Evolutionary conservation across 2,888 invertebrate genomes (phyloP).

Genomic region (Lasioglossum pauxillum): DNA sequence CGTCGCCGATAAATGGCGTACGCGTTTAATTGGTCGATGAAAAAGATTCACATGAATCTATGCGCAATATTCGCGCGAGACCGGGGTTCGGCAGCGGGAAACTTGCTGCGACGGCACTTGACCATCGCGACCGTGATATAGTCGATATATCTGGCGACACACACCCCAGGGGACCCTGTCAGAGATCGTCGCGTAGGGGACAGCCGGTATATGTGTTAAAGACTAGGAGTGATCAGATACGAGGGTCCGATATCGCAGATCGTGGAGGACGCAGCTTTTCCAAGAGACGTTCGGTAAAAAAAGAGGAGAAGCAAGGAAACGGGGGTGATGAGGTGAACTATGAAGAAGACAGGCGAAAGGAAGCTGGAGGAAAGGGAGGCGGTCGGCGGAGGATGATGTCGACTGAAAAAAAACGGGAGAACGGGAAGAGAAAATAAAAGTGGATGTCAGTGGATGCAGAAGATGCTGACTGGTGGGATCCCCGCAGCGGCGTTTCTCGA

Average conservation of each 20-base stretch:
- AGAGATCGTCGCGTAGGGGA: conserved; percentile 12
- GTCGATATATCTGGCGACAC: conserved; percentile 39
- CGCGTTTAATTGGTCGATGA: conserved; percentile 8
- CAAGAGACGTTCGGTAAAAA: conserved; percentile 32
- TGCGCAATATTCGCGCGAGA: conserved; percentile 28
- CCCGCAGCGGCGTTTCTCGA: conserved; percentile 55
- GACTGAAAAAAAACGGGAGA: conserved; percentile 11
- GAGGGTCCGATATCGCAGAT: conserved; percentile 60
- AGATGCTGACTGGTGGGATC: conserved; percentile 66
- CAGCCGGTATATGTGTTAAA: conserved; percentile 34
- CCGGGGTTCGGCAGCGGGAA: conserved; percentile 22
- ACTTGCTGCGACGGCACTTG: conserved; percentile 42
- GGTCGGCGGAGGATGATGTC: conserved; percentile 23
- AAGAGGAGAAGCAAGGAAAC: conserved; percentile 22
- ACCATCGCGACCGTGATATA: conserved; percentile 28
- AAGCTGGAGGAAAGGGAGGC: background rate
- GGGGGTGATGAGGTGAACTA: background rate
- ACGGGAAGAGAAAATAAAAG: conserved; percentile 30
- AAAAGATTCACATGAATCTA: conserved; percentile 27
- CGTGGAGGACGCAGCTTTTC: conserved; percentile 40
- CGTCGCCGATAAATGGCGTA: conserved; percentile 1
- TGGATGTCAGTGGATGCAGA: conserved; percentile 51
- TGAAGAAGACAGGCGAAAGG: background rate
- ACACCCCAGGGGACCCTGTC: conserved; percentile 17
- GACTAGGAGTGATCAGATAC: conserved; percentile 68